These are phyloP conservation scores for Zaprionus kolodkinae DNA, from an alignment of 1,140 invertebrate genomes.

Conservation along the genomic window DNA sequence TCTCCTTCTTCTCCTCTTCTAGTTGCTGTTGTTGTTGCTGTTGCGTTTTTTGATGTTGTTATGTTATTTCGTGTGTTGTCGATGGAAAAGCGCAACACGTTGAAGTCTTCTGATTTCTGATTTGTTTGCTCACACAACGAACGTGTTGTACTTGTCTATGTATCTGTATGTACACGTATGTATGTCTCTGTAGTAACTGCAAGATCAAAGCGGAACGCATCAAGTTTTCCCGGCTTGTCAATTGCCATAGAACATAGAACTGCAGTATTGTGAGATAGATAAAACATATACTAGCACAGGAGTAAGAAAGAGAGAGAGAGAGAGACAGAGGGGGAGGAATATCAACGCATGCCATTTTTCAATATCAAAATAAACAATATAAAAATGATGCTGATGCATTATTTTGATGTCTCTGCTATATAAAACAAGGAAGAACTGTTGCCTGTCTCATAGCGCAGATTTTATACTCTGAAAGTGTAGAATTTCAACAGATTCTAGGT, in stretches of 20 bases:
- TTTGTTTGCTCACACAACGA: conserved; percentile 77
- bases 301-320: too few relatives aligned
- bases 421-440: too few relatives aligned
- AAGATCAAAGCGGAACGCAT: conserved; percentile 67
- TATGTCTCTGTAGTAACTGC: too few relatives aligned
- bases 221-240: conserved; percentile 54
- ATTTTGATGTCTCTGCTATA: not conserved
- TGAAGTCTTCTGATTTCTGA: conserved; percentile 60
- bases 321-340: not conserved
- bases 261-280: not conserved
- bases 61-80: conserved; percentile 49
- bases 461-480: too few relatives aligned
- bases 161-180: too few relatives aligned
- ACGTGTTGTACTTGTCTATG: conserved; percentile 51
- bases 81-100: conserved; percentile 54
- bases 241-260: conserved; percentile 14
- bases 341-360: conserved; percentile 49
- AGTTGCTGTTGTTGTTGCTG: conserved; percentile 33
- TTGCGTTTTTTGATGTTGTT: conserved; percentile 52
- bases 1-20: not conserved
- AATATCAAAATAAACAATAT: conserved; percentile 62
- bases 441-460: too few relatives aligned
- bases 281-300: conserved; percentile 10
- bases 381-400: conserved; percentile 53
- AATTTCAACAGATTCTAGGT: too few relatives aligned